Percentiles rank a stretch among this genome's conserved stretches.
phyloP scores from a whole-genome alignment of 2,113 vertebrate species.

The Chrysochloris asiatica region DNA sequence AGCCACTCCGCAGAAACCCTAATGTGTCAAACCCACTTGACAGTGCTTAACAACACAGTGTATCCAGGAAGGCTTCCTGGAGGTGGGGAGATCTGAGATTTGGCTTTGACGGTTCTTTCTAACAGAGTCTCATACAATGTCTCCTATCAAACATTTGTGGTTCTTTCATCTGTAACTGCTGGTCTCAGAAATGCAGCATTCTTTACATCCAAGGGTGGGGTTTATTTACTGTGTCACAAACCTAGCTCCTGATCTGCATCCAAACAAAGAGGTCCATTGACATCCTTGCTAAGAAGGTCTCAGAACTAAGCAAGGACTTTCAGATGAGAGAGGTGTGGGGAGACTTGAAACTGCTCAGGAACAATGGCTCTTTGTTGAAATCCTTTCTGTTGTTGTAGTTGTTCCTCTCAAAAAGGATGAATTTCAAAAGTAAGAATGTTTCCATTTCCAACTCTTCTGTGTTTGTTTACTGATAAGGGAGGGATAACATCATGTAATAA shows the following conservation, averaged over 20 bases:
- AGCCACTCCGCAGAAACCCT: no score
- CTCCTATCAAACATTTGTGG: neutral
- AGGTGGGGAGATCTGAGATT: neutral
- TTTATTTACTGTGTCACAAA: neutral
- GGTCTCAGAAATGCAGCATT: neutral
- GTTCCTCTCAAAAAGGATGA: neutral
- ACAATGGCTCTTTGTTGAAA: neutral
- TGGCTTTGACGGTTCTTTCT: neutral
- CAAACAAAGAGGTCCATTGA: neutral
- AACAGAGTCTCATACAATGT: neutral
- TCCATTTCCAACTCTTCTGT: conserved; percentile 72
- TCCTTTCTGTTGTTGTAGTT: neutral
- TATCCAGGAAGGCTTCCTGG: neutral
- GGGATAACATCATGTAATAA: conserved; percentile 74
- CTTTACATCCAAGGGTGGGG: neutral
- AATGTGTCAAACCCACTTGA: no score
- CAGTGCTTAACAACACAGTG: no score
- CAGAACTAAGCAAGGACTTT: neutral
- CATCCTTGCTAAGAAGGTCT: neutral
- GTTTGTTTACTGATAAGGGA: conserved; percentile 81
- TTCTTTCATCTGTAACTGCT: neutral
- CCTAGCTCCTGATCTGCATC: neutral
- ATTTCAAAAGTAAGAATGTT: conserved; percentile 43
- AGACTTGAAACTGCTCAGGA: neutral
- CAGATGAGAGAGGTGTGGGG: neutral